Base-by-base conservation (phyloP, 2,113 vertebrate genomes). In the Tyrannus savana region DNA sequence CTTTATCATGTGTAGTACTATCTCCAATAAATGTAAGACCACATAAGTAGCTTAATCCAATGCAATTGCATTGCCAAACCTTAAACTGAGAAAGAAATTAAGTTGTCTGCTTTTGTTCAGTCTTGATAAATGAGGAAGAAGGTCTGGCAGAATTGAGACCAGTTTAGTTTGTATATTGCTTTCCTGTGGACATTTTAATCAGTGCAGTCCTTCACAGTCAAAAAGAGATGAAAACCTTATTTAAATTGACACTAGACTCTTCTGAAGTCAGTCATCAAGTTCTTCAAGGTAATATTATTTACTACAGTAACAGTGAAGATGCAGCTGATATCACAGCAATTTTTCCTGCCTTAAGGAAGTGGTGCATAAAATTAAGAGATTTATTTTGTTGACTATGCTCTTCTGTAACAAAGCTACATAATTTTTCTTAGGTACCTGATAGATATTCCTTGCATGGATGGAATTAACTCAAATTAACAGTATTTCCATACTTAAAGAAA, bases 181-280 rank as follows among this genome's bases (percentile, higher is more conserved):
- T 91, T 64, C 5, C 0, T 52, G 21, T 35, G 19, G 63, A 83
- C 49, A 49, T 87, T 87, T 91, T 95, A 84, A 76, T 77, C 42
- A 83, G 16, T 74, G 47, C n/a, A 90, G 63, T 91, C 53, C 55
- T 93, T 79, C 46, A 69, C 21, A 85, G 58, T 63, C 63, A 88
- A 87, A 60, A 89, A 84, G 42, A 87, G 39, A 78, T 73, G 4
- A 77, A 92, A 95, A 77, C 19, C 4, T 41, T 79, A 73, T 87
- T 94, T 87, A 85, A 93, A 85, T 76, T 74, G 63, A 41, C 3
- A 3, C 24, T 63, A 74, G 33, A 64, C 42, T 64, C 60, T 93
- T 78, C 63, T 94, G 22, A 92, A 97, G 75, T 87, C 68, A 71
- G 37, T 73, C 53, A 73, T 84, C 74, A 87, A 87, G 74, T 95